Percentiles rank a stretch among this genome's conserved stretches.
Evolutionary conservation across 2,888 invertebrate species (phyloP).

Genomic region (Drosophila mettleri): DNA sequence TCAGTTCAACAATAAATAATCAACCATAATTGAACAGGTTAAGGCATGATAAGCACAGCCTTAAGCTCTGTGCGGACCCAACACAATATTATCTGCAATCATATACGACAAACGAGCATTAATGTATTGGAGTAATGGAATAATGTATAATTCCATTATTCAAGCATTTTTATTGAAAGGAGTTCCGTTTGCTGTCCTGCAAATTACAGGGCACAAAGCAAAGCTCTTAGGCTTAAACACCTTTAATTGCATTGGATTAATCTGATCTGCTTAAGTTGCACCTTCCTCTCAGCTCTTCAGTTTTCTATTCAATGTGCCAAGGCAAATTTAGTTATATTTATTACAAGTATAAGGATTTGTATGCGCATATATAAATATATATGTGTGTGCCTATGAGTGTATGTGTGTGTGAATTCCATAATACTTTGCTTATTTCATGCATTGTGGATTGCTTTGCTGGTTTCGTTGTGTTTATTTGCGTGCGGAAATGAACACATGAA

Average conservation of each 20-base stretch:
- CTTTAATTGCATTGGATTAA: neutral
- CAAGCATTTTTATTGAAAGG: neutral
- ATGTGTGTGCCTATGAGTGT: neutral
- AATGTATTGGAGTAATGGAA: neutral
- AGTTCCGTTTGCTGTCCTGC: neutral
- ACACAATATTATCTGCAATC: constrained; percentile 2
- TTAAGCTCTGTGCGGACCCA: neutral
- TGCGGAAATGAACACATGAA: constrained; percentile 79
- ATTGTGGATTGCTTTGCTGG: constrained; percentile 19
- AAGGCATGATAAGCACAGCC: neutral
- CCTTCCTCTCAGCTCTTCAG: neutral
- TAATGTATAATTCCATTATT: neutral
- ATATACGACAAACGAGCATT: neutral
- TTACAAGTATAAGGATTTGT: neutral
- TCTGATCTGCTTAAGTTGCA: neutral
- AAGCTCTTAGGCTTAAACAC: neutral
- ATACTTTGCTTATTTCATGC: constrained; percentile 21
- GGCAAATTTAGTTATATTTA: constrained; percentile 6
- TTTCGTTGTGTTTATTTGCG: constrained; percentile 68
- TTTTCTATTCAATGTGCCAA: constrained; percentile 22
- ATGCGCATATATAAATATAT: neutral
- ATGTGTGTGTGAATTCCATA: constrained; percentile 1
- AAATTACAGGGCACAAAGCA: neutral
- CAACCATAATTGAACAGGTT: neutral
- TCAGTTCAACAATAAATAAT: neutral